Base-by-base conservation (phyloP, 1,140 invertebrate species). In the Rhyacophila brunnea region DNA sequence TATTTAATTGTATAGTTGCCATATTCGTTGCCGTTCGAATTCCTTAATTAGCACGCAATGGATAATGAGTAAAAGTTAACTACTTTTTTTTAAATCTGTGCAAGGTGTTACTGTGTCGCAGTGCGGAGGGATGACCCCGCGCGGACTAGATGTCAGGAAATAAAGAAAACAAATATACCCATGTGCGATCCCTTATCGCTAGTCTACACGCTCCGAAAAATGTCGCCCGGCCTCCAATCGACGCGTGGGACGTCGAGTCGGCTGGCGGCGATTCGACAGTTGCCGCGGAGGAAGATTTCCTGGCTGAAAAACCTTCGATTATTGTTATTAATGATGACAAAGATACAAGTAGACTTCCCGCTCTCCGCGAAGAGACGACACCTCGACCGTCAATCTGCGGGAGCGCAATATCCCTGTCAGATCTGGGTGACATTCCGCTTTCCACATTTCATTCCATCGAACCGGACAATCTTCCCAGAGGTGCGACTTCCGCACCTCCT, bases 181-280 rank as follows among this genome's bases (percentile, higher is more conserved):
- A 77, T 60, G 74, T 79, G 58, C 69, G 75, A 28, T 34, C 58
- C 20, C 73, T 79, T 59, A 72, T 79, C 52, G 77, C 75, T 5
- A 77, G 75, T 58, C 71, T 79, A 64, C 77, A 79, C 57, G 70
- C 68, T 58, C 73, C 74, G 14, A 72, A 70, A 60, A 79, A 79
- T 72, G 77, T 78, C 58, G 70, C 70, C 48, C 69, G 75, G 49
- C 77, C 77, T 11, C 75, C 75, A 40, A 40, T 6, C 13, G 19
- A 10, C 20, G 23, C 51, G 2, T 40, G 15, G 14, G n/a, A 6
- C 17, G n/a, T 20, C 34, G 23, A 28, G 9, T 28, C 13, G 13
- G 14, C 35, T 15, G 4, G 15, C 7, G 43, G 40, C 32, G 15
- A 35, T 28, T 18, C 13, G 10, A 43, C 38, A 2, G 38, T 34